Conservation (phyloP, 2,113 vertebrate species). For the Rhinoptilus africanus region DNA sequence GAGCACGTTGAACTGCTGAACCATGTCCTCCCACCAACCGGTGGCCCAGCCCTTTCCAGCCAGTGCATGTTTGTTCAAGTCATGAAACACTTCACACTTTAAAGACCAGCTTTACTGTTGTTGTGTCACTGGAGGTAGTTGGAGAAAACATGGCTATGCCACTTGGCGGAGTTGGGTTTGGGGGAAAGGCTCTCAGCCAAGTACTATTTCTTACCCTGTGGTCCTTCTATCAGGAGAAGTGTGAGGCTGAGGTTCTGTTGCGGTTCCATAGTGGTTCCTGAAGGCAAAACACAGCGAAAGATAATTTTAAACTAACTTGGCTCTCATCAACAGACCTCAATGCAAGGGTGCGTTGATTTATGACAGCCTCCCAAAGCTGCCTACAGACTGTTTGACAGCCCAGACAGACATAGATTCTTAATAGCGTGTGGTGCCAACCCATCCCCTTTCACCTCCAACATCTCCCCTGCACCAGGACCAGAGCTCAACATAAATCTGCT, state of each 20-base stretch:
- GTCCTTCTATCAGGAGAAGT: background rate
- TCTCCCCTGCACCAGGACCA: constrained; percentile 20
- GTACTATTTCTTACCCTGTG: background rate
- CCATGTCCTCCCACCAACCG: rapidly evolving
- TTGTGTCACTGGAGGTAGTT: background rate
- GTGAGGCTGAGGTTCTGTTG: background rate
- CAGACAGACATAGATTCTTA: constrained; percentile 55
- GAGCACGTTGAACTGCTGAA: background rate
- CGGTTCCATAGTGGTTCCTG: background rate
- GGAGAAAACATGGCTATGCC: background rate
- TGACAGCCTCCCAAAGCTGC: constrained; percentile 27
- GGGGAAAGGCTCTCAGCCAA: background rate
- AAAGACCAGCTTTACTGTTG: background rate
- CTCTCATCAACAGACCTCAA: background rate
- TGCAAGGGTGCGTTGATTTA: constrained; percentile 26
- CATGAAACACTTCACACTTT: background rate
- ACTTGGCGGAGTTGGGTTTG: background rate
- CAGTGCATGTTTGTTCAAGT: background rate
- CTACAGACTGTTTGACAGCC: constrained; percentile 43
- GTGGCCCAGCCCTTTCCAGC: background rate
- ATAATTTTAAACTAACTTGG: background rate
- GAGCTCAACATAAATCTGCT: constrained; percentile 40
- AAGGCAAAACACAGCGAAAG: background rate
- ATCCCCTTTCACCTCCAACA: constrained; percentile 31
- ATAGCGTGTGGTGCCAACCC: background rate